Conservation (phyloP, 2,797 vertebrate genomes). For the Onychomys arenicola region DNA sequence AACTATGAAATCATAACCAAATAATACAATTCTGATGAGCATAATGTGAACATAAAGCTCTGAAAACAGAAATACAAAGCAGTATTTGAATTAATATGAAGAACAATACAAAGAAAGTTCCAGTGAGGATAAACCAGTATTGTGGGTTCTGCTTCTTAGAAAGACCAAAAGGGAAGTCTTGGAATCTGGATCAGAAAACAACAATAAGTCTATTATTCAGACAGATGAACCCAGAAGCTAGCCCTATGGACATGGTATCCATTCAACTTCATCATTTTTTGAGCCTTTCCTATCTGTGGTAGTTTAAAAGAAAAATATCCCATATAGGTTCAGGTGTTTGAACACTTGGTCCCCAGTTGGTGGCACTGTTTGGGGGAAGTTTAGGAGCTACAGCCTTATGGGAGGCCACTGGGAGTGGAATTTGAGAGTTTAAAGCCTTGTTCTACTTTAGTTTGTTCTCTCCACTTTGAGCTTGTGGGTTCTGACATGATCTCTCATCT, state of each 20-base stretch:
- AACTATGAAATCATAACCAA: conserved; percentile 15
- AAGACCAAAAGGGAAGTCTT: conserved; percentile 46
- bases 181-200: conserved; percentile 15
- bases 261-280: conserved; percentile 6
- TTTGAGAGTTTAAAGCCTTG: background rate
- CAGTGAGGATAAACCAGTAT: background rate
- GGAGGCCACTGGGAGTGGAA: background rate
- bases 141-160: conserved; percentile 48
- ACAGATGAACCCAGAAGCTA: background rate
- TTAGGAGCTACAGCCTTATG: background rate
- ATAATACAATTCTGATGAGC: conserved; percentile 17
- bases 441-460: background rate
- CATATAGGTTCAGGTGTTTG: background rate
- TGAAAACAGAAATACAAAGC: conserved; percentile 20
- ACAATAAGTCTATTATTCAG: conserved; percentile 1
- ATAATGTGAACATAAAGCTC: conserved; percentile 3
- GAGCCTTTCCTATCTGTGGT: background rate
- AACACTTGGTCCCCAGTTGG: background rate
- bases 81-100: conserved; percentile 35
- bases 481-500: background rate
- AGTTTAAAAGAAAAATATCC: background rate
- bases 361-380: background rate
- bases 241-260: background rate
- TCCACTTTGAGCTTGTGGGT: background rate
- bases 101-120: conserved; percentile 23